Evolutionary conservation across 1,140 invertebrate genomes (phyloP), one percentile per base, ranked within the genome.

Genomic region (Trinorchestia longiramus): DNA sequence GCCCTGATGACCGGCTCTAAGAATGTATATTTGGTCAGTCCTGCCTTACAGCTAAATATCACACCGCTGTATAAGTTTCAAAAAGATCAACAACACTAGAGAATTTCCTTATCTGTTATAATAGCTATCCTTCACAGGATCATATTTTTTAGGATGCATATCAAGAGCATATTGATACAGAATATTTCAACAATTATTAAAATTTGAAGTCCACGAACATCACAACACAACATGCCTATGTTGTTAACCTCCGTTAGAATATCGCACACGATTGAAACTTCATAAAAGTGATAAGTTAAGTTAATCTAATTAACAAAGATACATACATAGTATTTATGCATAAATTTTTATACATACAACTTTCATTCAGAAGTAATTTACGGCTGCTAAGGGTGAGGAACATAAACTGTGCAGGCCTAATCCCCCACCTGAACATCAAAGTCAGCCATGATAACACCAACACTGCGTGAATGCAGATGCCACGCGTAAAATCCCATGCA

Each of bases 271-370:
- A 77, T 36, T 23, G 28, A 77, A 77, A 77, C 28, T 77, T 36
- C 62, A 23, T 19, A 77, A 11, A 77, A 15, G 62, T 11, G 28
- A 77, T 77, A 77, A 77, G 62, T 77, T 77, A 77, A 77, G 62
- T 77, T 77, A 77, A 77, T 77, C 62, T 77, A 77, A 77, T 77
- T 77, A 77, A 77, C 62, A 77, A 77, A 77, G 62, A 77, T 36
- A 77, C 36, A 77, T 36, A 28, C 62, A 77, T 77, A 23, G 15
- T 36, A 36, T 77, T 77, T 77, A 77, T 77, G 62, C 62, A 77
- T 77, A 11, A 77, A 23, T 36, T 36, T 28, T 77, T 77, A 77
- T 36, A 23, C 15, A 77, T 77, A 77, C 62, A 77, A 36, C 62
- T 28, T 77, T 77, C 62, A 77, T 77, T 36, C 28, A 11, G 62